A percentile compares a stretch with the other conserved stretches of the same genome.
Conservation (phyloP, 2,113 vertebrate species). For the Numenius arquata region DNA sequence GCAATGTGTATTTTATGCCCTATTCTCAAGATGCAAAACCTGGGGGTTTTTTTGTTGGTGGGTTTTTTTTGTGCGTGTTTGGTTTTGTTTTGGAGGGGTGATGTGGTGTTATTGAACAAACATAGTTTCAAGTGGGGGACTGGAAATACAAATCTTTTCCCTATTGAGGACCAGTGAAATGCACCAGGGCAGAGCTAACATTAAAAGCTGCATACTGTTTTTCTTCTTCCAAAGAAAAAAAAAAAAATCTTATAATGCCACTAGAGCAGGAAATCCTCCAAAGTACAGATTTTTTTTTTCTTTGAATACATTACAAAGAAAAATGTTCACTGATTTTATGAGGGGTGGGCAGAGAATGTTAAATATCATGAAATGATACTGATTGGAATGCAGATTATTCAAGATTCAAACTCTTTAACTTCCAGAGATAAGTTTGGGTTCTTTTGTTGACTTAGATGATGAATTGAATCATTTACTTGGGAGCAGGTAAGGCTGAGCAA, state of each 20-base stretch:
- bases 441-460: background rate
- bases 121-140: background rate
- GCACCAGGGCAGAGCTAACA: background rate
- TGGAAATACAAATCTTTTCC: background rate
- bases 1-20: background rate
- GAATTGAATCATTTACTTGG: background rate
- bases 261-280: background rate
- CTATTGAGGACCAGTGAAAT: background rate
- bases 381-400: background rate
- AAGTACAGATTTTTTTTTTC: background rate
- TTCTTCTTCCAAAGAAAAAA: background rate
- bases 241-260: background rate
- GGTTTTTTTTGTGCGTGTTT: background rate
- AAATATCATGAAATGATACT: background rate
- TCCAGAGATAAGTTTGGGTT: background rate
- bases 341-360: background rate
- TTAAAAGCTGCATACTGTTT: background rate
- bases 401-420: background rate
- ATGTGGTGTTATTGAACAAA: background rate
- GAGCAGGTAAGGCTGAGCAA: background rate
- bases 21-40: background rate
- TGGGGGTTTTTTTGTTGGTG: fast-evolving
- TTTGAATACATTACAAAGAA: background rate
- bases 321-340: background rate
- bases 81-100: background rate